Evolutionary conservation across 2,888 invertebrate species (phyloP).

Genomic region (Patella pellucida): DNA sequence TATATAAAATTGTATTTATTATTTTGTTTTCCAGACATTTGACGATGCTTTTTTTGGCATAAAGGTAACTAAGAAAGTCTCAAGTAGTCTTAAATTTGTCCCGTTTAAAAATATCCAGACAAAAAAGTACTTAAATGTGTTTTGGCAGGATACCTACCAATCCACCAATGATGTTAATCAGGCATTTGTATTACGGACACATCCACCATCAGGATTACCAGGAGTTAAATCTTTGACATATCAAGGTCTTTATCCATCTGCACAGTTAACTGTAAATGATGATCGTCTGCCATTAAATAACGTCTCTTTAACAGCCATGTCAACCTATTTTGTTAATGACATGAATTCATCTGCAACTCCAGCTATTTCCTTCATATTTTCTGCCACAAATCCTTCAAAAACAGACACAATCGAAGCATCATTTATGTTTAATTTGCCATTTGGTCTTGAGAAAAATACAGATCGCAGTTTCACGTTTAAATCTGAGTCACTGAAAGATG

Average conservation of each 20-base stretch:
- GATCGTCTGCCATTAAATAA: neutral
- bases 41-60: neutral
- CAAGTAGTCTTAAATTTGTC: neutral
- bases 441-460: neutral
- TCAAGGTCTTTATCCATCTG: neutral
- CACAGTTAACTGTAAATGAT: neutral
- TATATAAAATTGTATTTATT: too few species aligned
- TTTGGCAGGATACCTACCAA: neutral
- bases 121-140: neutral
- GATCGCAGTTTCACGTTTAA: neutral
- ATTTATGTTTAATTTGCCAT: neutral
- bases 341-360: constrained; percentile 2
- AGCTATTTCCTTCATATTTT: neutral
- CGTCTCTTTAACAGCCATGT: neutral
- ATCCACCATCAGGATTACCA: neutral
- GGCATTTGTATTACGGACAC: neutral
- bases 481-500: neutral
- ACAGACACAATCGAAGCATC: neutral
- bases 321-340: neutral
- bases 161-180: neutral
- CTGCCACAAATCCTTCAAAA: neutral
- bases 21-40: neutral
- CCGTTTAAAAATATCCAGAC: neutral
- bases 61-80: neutral
- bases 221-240: neutral